phyloP scores from a whole-genome alignment of 2,797 vertebrate genomes.

The Coregonus suidteri region DNA sequence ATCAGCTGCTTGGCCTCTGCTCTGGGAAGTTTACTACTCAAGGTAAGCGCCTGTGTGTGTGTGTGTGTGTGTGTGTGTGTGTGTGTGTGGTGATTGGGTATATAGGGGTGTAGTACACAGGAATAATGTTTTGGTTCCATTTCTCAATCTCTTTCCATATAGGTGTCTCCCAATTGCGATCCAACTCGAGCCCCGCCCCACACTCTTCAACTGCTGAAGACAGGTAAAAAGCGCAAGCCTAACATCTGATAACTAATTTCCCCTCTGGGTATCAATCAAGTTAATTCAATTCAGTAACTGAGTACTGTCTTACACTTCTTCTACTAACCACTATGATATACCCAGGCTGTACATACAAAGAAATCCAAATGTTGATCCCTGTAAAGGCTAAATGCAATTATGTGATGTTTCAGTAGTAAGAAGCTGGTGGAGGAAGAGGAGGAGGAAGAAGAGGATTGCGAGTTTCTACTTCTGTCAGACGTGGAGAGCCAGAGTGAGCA shows the following conservation, averaged over 20 bases:
- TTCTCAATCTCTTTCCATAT: background rate
- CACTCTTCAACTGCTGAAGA: conserved; percentile 42
- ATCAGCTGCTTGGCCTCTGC: conserved; percentile 82
- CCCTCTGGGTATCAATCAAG: background rate
- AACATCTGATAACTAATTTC: background rate
- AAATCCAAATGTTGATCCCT: background rate
- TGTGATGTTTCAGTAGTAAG: conserved; percentile 54
- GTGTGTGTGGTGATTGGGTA: background rate
- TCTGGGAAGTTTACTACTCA: conserved; percentile 85
- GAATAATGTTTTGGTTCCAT: background rate
- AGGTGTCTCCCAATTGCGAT: conserved; percentile 27
- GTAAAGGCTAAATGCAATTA: background rate
- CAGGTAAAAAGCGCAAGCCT: conserved; percentile 52
- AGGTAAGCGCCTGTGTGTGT: conserved; percentile 51
- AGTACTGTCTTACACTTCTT: background rate
- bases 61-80: background rate
- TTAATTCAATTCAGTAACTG: background rate
- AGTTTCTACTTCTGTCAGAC: conserved; percentile 87
- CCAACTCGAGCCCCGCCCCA: conserved; percentile 44
- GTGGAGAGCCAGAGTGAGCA: conserved; percentile 81
- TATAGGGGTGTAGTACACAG: background rate
- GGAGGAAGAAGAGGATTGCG: conserved; percentile 80
- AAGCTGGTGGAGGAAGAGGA: conserved; percentile 53
- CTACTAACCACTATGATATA: background rate
- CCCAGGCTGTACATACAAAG: background rate